Base-by-base conservation (phyloP, 1,140 invertebrate species). In the Lethocerus indicus region DNA sequence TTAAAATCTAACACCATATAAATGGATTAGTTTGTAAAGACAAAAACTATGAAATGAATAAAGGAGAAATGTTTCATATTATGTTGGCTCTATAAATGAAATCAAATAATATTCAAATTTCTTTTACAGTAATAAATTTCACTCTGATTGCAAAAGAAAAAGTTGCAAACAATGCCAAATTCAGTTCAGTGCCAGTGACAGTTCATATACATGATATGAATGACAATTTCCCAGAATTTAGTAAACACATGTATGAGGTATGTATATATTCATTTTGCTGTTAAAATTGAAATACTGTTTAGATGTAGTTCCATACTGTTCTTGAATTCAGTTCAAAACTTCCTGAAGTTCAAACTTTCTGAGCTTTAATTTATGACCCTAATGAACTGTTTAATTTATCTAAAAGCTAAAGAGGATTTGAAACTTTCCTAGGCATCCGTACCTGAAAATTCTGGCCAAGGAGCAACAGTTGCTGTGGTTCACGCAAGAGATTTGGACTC, bases 151-250 rank as follows among this genome's bases (percentile, higher is more conserved):
- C 89, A 13, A 79, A 81, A 63, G 89, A 93, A 73, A 73, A 79
- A 44, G 81, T 83, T 50, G 67, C 76, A 54, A 66, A 69, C 53
- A 71, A 76, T 40, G 77, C 81, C 4, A 84, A 86, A 65, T 77
- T 78, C 50, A 87, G 80, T 60, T 66, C 74, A n/a, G 88, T 87
- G 1, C 79, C 83, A 32, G 80, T 96, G 2, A 83, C 77, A 12
- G 78, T 95, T 39, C 75, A 81, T 54, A 80, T 97, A 58, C 72
- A 81, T 53, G 92, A 97, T 68, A 78, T 86, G 61, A 95, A 96
- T 61, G 92, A 96, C 62, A 94, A 95, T 65, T 84, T 85, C 61
- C 92, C 91, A 0, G 80, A 87, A 62, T 96, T 96, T 60, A 78
- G 73, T 0, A 73, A 83, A 58, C 66, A 73, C 16, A 61, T 77